Evolutionary conservation across 2,888 invertebrate species (phyloP).

Genomic region (Eledona agricola): DNA sequence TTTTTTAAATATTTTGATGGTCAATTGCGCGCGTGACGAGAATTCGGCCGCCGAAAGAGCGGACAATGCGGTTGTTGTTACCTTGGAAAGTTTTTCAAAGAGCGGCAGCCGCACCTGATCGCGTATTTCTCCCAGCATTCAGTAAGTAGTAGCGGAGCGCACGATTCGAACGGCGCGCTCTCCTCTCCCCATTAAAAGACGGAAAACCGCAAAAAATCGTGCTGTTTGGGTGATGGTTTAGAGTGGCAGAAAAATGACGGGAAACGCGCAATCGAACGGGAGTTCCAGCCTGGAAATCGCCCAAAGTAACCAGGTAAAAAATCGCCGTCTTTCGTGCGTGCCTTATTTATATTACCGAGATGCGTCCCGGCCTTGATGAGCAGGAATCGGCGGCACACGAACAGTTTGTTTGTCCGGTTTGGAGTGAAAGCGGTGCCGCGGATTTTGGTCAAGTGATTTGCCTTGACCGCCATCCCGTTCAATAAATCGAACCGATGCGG

Average conservation of each 20-base stretch:
- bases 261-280: conserved; percentile 61
- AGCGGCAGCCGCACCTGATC: conserved; percentile 23
- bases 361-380: conserved; percentile 23
- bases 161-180: conserved; percentile 26
- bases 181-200: conserved; percentile 19
- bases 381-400: conserved; percentile 15
- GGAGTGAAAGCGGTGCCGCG: conserved; percentile 17
- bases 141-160: conserved; percentile 23
- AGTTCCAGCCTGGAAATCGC: conserved; percentile 66
- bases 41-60: background rate
- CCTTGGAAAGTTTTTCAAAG: conserved; percentile 36
- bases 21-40: background rate
- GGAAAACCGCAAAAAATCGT: conserved; percentile 21
- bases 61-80: conserved; percentile 21
- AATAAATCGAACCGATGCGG: conserved; percentile 2
- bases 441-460: conserved; percentile 9
- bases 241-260: conserved; percentile 38
- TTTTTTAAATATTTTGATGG: background rate
- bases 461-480: conserved; percentile 16
- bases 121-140: conserved; percentile 22
- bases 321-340: background rate
- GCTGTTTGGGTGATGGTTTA: conserved; percentile 27
- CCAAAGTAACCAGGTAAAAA: conserved; percentile 62
- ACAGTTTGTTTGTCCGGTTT: conserved; percentile 9
- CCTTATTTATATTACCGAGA: background rate